These are phyloP conservation scores for Carposina sasakii DNA, from an alignment of 1,140 invertebrate species.

Conservation along the genomic window DNA sequence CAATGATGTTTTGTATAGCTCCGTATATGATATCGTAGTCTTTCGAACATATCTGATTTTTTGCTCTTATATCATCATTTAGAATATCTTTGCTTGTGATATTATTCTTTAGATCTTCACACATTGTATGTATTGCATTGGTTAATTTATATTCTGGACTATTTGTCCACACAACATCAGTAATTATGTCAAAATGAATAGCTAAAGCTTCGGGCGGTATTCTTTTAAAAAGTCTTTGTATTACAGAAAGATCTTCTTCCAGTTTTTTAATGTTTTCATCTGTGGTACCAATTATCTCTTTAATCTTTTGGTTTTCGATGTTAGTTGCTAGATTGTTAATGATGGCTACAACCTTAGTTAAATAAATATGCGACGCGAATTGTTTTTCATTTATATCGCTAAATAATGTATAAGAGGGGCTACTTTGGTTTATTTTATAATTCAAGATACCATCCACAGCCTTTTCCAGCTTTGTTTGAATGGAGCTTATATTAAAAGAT, in stretches of 20 bases:
- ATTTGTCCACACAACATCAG: conserved; percentile 44
- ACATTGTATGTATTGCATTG: conserved; percentile 33
- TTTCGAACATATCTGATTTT: conserved; percentile 43
- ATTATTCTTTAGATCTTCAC: conserved; percentile 42
- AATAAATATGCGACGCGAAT: conserved; percentile 44
- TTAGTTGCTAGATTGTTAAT: conserved; percentile 41
- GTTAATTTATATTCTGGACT: conserved; percentile 36
- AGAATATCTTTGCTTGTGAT: conserved; percentile 41
- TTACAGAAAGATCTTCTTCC: conserved; percentile 29
- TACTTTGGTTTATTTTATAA: conserved; percentile 38
- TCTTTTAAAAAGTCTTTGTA: conserved; percentile 50
- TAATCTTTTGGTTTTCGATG: conserved; percentile 31
- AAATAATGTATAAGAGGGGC: conserved; percentile 38
- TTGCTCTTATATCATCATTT: conserved; percentile 35
- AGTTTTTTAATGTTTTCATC: conserved; percentile 34
- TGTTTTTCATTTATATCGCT: conserved; percentile 47
- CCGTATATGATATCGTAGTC: conserved; percentile 42
- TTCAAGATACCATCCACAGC: conserved; percentile 37
- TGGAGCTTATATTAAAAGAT: conserved; percentile 29
- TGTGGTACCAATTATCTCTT: conserved; percentile 19
- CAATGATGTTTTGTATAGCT: conserved; percentile 25
- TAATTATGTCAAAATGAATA: conserved; percentile 56
- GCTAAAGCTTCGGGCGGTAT: conserved; percentile 47
- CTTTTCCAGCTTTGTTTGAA: conserved; percentile 35
- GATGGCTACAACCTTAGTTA: conserved; percentile 53